Base-by-base conservation (phyloP, 1,140 invertebrate species). In the Habropoda laboriosa region DNA sequence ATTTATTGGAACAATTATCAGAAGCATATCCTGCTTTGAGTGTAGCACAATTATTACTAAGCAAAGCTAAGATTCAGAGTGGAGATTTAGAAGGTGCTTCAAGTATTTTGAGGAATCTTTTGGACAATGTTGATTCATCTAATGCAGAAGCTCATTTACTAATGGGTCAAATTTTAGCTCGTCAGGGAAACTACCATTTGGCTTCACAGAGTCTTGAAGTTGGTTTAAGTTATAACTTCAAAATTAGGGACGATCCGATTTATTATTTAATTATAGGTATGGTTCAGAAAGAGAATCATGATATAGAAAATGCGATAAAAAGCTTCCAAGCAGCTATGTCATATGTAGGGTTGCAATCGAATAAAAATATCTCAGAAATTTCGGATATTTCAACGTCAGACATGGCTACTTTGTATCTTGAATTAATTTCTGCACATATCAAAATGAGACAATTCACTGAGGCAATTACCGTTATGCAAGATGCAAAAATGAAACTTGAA, bases 181-280 rank as follows among this genome's bases (percentile, higher is more conserved):
- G 94, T 57, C 96, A 97, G 91, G 95, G 95, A 51, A 95, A 96
- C 81, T 97, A 95, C 87, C 94, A 96, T 42, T 94, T 96, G 86
- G 98, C 98, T 0, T 94, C 96, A 24, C 96, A 98, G 89, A 96
- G 95, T 72, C 92, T 99, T 38, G 98, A 99, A 93, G 94, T 96
- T 74, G 98, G 96, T 74, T 92, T 99, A 1, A 98, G 97, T 88
- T 96, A 97, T 88, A 97, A 99, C 92, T 99, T 99, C 89, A 96
- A 97, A 92, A 96, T 99, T 0, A 92, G 98, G 84, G 97, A 99
- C 74, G 96, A 97, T 91, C 97, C 98, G 0, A 93, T 98, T 86
- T 99, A 98, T 91, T 97, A 99, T 93, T 94, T 98, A 57, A 95
- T 98, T 0, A 95, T 95, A 84, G 98, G 97, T 0, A 93, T 97